Evolutionary conservation across 1,140 invertebrate genomes (phyloP), one percentile per base, ranked within the genome.

Genomic region (Samia ricini): DNA sequence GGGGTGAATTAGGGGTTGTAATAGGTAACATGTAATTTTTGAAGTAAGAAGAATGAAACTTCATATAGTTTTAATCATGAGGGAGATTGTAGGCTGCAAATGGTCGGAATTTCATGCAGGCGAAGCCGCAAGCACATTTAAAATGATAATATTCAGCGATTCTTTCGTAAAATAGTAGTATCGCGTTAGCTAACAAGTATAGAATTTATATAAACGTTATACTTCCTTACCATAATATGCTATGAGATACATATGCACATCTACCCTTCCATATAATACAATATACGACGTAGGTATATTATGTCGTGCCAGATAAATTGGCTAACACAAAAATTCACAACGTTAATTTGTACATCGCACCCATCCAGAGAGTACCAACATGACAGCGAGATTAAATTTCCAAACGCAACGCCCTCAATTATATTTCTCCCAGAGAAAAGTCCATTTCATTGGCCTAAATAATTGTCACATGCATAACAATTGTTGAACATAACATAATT

Each of bases 351-450:
- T 68, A 66, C 73, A 49, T 59, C 64, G 64, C 67, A 62, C 56
- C 21, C 61, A 63, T 69, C 64, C 66, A 67, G 56, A 51, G 55
- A 24, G 62, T 42, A 15, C 51, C 61, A 58, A 83, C 80, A 83
- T 71, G 78, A 62, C 63, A 64, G 70, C 66, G 70, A 71, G 74
- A 83, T 83, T 81, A 79, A 83, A 83, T 81, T 82, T 80, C 77
- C 73, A 76, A 78, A 76, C 69, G 72, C 68, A 68, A 63, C 69
- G 66, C 61, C 66, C 75, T 60, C 71, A 69, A 78, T 80, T 83
- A 78, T 15, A 12, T 74, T 76, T 74, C 76, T 76, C 70, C 68
- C 69, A 56, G 72, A 71, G 74, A 72, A 76, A 76, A 76, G 68
- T 74, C 69, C 60, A 61, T 71, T 76, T 72, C 70, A 63, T 77